Conservation (phyloP, 2,113 vertebrate genomes). For the Macrotis lagotis region DNA sequence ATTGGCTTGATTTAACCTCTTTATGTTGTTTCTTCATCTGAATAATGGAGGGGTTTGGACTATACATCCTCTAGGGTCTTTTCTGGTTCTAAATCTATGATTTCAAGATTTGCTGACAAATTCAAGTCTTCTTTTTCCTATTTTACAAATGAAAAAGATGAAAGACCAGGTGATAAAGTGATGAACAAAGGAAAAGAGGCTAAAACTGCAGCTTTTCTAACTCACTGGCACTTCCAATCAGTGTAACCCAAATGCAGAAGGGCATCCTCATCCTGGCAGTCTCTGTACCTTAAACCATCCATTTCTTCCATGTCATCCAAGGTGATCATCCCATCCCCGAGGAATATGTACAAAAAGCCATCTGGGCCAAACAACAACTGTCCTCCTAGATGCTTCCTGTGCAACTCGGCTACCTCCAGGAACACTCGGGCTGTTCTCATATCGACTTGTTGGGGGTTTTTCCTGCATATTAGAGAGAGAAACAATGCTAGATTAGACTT, state of each 20-base stretch:
- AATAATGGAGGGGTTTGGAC: not conserved
- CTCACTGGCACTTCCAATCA: not conserved
- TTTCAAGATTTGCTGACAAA: not conserved
- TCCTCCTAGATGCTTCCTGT: slow-evolving; percentile 96
- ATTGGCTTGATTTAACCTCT: not conserved
- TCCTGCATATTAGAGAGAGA: slow-evolving; percentile 82
- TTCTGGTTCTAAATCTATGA: not conserved
- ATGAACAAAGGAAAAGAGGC: not conserved
- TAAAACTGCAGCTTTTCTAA: not conserved
- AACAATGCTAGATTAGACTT: not conserved
- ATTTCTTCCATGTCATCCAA: slow-evolving; percentile 99
- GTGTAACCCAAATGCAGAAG: not conserved
- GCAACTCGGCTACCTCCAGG: slow-evolving; percentile 97
- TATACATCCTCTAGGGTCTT: not conserved
- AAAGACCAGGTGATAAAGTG: not conserved
- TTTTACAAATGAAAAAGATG: not conserved
- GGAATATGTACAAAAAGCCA: slow-evolving; percentile 94
- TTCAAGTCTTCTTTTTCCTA: not conserved
- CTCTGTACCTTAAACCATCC: slow-evolving; percentile 96
- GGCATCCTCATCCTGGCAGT: not conserved
- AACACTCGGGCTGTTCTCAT: slow-evolving; percentile 91
- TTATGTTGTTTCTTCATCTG: not conserved
- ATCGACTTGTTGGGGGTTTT: slow-evolving; percentile 97
- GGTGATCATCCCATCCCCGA: slow-evolving; percentile 99
- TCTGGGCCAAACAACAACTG: slow-evolving; percentile 95